phyloP scores from a whole-genome alignment of 2,113 vertebrate genomes.

The Chaenogobius annularis region DNA sequence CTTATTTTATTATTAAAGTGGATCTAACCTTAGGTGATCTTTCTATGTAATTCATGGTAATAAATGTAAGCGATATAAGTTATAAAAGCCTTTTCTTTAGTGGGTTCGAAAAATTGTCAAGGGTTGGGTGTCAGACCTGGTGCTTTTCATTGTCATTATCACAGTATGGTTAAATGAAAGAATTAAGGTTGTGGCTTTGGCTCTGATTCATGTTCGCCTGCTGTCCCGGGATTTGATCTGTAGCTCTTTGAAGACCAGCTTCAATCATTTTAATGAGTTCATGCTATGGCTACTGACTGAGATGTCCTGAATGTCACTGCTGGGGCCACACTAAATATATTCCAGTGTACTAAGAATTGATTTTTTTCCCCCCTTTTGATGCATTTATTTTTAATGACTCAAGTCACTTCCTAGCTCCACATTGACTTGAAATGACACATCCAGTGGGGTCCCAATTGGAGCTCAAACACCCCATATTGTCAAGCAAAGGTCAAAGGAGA shows the following conservation, averaged over 20 bases:
- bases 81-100: constrained; percentile 34
- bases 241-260: constrained; percentile 58
- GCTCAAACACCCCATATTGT: background rate
- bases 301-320: constrained; percentile 57
- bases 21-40: constrained; percentile 17
- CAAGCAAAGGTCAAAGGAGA: constrained; percentile 19
- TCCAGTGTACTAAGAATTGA: constrained; percentile 66
- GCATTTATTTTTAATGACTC: constrained; percentile 63
- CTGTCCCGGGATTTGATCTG: constrained; percentile 59
- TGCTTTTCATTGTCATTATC: constrained; percentile 57
- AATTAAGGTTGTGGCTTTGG: constrained; percentile 55
- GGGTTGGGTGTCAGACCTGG: constrained; percentile 24
- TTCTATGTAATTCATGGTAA: constrained; percentile 29
- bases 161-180: constrained; percentile 58
- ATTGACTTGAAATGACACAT: constrained; percentile 41
- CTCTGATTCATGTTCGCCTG: constrained; percentile 55
- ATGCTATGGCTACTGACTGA: constrained; percentile 59
- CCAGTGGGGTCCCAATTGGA: constrained; percentile 19
- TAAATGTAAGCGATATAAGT: constrained; percentile 39
- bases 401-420: constrained; percentile 28
- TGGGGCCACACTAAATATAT: constrained; percentile 53
- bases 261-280: constrained; percentile 73
- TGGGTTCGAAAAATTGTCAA: constrained; percentile 39
- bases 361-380: constrained; percentile 33
- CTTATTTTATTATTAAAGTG: constrained; percentile 4